Base-by-base conservation (phyloP, 2,888 invertebrate species). In the Troides helena region DNA sequence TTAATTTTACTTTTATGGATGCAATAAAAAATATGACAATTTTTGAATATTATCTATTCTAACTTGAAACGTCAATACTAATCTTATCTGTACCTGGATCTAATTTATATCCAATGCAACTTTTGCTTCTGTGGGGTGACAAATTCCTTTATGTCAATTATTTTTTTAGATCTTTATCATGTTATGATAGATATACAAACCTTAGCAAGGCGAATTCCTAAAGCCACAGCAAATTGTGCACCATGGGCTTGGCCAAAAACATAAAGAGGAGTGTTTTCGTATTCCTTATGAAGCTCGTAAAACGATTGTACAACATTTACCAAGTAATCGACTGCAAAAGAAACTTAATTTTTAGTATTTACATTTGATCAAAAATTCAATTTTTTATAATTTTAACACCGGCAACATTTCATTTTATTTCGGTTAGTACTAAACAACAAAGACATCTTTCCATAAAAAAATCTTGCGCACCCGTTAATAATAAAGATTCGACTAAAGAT, bases 201-300 rank as follows among this genome's bases (percentile, higher is more conserved):
- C 77, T 86, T 77, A 72, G 89, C 74, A 73, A 95, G 84, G 71
- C 83, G 82, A 76, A 84, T 77, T 21, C 96, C 96, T 74, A 98
- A 96, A 75, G 95, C 95, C 0, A 96, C 94, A 0, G 97, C 96
- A 94, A 98, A 95, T 90, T 98, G 98, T 1, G 97, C 97, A 18
- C 98, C 98, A 84, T 98, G 97, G 1, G 97, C 97, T 86, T 98
- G 97, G 5, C 95, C 96, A 79, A 97, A 95, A 68, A 98, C 96
- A 84, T 97, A 98, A 58, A 97, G 89, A 0, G 97, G 96, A 0
- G 95, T 90, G 5, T 88, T 85, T 77, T 90, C 88, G 80, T 96
- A 97, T 68, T 94, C 93, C 0, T 95, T 94, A 76, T 95, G 91
- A 36, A 89, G 81, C 2, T 88, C 79, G 76, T 96, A 95, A 86